Base-by-base conservation (phyloP, 2,888 invertebrate species). In the Rhingia rostrata region DNA sequence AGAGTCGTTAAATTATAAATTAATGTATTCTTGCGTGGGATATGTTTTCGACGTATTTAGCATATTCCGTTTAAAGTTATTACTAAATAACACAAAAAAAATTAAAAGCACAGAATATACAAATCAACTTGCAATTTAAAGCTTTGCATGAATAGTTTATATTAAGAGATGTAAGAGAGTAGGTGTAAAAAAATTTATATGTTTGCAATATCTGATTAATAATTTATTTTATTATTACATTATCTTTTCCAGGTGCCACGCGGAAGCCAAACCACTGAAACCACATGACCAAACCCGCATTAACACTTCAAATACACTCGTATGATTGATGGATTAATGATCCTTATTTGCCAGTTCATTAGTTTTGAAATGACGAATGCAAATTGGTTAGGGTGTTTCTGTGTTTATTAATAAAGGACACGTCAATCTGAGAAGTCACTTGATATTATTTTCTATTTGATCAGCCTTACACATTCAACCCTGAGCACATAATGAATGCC, bases 281-380 rank as follows among this genome's bases (percentile, higher is more conserved):
- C 39, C 51, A 54, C 22, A 41, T 51, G n/a, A 51, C 45, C 6
- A n/a, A 53, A 37, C 33, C 49, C 37, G 49, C 37, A 45, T 47
- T 39, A 61, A 41, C 14, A 56, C 43, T 35, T 56, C 69, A 63
- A 58, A 58, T 74, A 74, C 56, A 63, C 60, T 66, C 12, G 5
- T 58, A 78, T 83, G 78, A 83, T 78, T 83, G 83, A 78, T 83
- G 63, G 72, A 45, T 83, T 78, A 83, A 83, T 73, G 83, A 69
- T 73, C 63, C 45, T 63, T 51, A 78, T 78, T 83, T 83, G 78
- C 78, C 78, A 83, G 78, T 73, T 83, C 78, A 78, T 83, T 77
- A 73, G 61, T 43, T 51, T 5, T 39, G 67, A 83, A 78, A 73
- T 73, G 67, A 73, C 53, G 72, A 67, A 73, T 56, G 73, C 43